Evolutionary conservation across 2,888 invertebrate species (phyloP), one percentile per base, ranked within the genome.

Genomic region (Apoderus coryli): DNA sequence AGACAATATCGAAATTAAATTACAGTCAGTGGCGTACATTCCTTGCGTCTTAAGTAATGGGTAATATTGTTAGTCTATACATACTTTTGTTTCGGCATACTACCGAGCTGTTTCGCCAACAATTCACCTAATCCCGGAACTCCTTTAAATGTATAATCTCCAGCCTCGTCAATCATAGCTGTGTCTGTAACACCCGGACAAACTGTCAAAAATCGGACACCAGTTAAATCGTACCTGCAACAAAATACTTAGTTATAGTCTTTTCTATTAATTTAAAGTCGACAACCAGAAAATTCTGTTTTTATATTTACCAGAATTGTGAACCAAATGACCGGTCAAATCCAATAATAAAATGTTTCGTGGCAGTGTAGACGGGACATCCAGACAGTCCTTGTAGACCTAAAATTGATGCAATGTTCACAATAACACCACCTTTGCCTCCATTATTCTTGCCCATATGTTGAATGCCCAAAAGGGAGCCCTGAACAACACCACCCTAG

Each of bases 371-470:
- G 16, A 68, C 49, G 1, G 73, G 72, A 22, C 65, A 52, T 16
- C 61, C 66, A 6, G 65, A 62, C 16, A 66, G 53, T 2, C 65
- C 50, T 41, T 61, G 60, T 31, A 64, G 60, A 2, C 74, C 75
- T 32, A 69, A 61, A 23, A 70, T 64, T 2, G 75, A 73, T 2
- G 73, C 65, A 12, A 74, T 56, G 47, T 78, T 77, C n/a, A 76
- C 63, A 28, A 78, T 67, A 1, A 69, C 65, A 2, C 76, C 76
- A 9, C 76, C 76, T 19, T 56, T 56, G 0, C 69, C 69, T 1
- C 66, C 65, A 35, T 61, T 63, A 41, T 71, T 65, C 35, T 59
- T 66, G 14, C 69, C 63, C 64, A 73, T 64, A 44, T 66, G 61
- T 32, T 70, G 59, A 47, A 69, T 59, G 26, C 64, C 72, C 19